phyloP scores from a whole-genome alignment of 2,113 vertebrate species.

The Myotis brandtii region DNA sequence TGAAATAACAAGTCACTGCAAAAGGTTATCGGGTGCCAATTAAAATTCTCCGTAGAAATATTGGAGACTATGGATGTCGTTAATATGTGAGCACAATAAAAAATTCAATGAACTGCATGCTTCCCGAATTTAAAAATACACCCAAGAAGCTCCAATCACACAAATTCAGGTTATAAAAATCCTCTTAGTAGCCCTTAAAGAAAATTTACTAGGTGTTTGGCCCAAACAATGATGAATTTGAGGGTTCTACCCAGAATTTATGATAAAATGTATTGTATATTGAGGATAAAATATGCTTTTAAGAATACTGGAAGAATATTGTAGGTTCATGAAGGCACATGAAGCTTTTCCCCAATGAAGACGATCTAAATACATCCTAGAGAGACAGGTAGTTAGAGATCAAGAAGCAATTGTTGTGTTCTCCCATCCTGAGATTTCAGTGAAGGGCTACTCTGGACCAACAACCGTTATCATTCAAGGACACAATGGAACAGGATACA shows the following conservation, averaged over 20 bases:
- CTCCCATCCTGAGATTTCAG: not conserved
- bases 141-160: constrained; percentile 24
- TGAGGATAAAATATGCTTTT: not conserved
- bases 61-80: not conserved
- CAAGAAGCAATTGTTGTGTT: not conserved
- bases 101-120: constrained; percentile 46
- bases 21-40: constrained; percentile 38
- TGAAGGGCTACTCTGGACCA: not conserved
- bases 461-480: not conserved
- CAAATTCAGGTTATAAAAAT: constrained; percentile 42
- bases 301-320: not conserved
- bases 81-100: constrained; percentile 36
- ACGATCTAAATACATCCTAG: not conserved
- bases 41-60: constrained; percentile 65
- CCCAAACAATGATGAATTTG: constrained; percentile 11
- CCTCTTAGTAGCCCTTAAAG: not conserved
- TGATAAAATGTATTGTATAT: not conserved
- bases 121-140: constrained; percentile 42
- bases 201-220: not conserved
- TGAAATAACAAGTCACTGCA: constrained; percentile 24
- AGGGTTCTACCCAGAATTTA: constrained; percentile 12
- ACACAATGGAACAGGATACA: not conserved
- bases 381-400: not conserved
- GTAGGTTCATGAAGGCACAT: not conserved
- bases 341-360: not conserved